phyloP scores from a whole-genome alignment of 1,140 invertebrate species.

The Zaprionus tsacasi region DNA sequence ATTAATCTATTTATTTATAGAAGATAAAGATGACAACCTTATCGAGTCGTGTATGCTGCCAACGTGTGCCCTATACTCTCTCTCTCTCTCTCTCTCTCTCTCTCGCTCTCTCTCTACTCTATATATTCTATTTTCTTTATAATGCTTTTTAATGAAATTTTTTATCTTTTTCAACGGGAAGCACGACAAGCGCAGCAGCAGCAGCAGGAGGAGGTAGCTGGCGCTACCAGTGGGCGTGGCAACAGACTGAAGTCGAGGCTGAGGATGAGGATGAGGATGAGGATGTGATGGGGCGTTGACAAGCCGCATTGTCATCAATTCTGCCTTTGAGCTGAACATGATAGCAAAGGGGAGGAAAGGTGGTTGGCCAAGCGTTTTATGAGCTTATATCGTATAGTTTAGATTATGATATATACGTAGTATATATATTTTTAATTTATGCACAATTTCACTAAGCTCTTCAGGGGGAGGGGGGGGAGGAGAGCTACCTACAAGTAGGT shows the following conservation, averaged over 20 bases:
- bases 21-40: constrained; percentile 6
- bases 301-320: constrained; percentile 81
- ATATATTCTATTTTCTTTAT: constrained; percentile 4
- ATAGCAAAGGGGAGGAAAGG: constrained; percentile 18
- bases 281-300: constrained; percentile 63
- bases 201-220: neutral
- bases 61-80: too few species aligned
- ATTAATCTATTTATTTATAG: constrained; percentile 11
- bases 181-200: constrained; percentile 30
- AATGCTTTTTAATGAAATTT: constrained; percentile 81
- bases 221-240: neutral
- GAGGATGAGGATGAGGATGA: neutral
- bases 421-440: constrained; percentile 76
- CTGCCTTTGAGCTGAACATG: constrained; percentile 51
- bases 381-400: constrained; percentile 61
- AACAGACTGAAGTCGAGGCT: neutral
- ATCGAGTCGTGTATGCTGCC: neutral
- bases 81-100: neutral
- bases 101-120: neutral
- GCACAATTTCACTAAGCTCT: constrained; percentile 62
- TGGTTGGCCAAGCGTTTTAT: constrained; percentile 55
- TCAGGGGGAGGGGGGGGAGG: neutral
- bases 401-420: constrained; percentile 42
- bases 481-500: constrained; percentile 59
- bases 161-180: constrained; percentile 75